A percentile compares a stretch with the other conserved stretches of the same genome.
Evolutionary conservation across 1,140 invertebrate species (phyloP).

Genomic region (Caerostris extrusa): DNA sequence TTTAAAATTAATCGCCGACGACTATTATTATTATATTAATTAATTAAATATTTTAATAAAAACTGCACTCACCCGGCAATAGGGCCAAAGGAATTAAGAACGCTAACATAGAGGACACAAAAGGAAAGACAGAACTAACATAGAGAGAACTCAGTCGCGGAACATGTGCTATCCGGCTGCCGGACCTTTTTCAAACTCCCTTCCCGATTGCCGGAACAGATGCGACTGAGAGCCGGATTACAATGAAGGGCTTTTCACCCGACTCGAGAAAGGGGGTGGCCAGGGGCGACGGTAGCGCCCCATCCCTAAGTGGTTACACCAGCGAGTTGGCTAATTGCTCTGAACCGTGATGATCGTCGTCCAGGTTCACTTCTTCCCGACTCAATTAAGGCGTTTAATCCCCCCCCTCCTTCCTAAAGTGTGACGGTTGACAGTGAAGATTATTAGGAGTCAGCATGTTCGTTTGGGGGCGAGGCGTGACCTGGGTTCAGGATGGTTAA

Average conservation of each 20-base stretch:
- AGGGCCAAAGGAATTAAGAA: neutral
- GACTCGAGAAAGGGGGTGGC: neutral
- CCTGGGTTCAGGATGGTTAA: too few species aligned
- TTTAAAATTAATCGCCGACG: too few species aligned
- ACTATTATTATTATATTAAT: too few species aligned
- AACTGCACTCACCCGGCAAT: neutral
- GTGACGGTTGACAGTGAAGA: neutral
- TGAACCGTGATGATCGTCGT: neutral
- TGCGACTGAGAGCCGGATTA: neutral
- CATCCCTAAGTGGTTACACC: neutral
- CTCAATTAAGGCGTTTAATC: slow-evolving; percentile 1
- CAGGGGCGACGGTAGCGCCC: neutral
- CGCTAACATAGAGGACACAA: neutral
- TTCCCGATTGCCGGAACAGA: slow-evolving; percentile 16
- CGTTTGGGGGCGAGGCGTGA: neutral
- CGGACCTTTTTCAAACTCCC: neutral
- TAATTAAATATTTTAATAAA: too few species aligned
- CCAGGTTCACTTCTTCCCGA: neutral
- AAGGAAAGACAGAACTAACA: neutral
- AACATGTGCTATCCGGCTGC: neutral
- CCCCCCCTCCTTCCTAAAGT: neutral
- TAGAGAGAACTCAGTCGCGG: neutral
- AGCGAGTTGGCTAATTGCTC: neutral
- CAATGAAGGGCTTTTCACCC: slow-evolving; percentile 24
- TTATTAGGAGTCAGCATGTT: slow-evolving; percentile 16